Base-by-base conservation (phyloP, 92 coral and sea anemone species). In the Desmophyllum pertusum region DNA sequence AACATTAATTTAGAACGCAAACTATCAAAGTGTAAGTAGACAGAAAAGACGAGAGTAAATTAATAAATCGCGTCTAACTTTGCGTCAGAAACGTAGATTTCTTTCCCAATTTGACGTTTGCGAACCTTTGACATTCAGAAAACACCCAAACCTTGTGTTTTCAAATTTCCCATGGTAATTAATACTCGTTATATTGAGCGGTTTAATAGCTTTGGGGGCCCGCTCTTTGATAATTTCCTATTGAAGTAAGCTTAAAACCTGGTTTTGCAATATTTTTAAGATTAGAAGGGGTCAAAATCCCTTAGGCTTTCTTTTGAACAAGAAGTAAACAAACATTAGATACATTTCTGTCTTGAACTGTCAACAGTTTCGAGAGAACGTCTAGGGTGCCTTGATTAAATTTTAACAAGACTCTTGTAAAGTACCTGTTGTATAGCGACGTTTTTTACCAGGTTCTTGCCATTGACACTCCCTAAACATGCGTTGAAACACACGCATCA, bases 341-440 rank as follows among this genome's bases (percentile, higher is more conserved):
- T 48, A 50, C 27, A 51, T 30, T 75, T 29, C 66, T 35, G 65
- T 35, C n/a, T 51, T 19, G 25, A 31, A 37, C 14, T 50, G 63
- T 74, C 78, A 74, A 74, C 62, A 74, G 45, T 38, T 59, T 59
- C 13, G 11, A 48, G 53, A 48, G 53, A 13, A 48, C 19, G 53
- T 9, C 53, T 15, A 8, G 10, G 21, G 35, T 35, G 5, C 9
- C 29, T 14, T 72, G 48, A 72, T 72, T 72, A 72, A 72, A 11
- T n/a, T 72, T 72, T 72, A 42, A 72, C 77, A 41, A 25, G 77
- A 72, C n/a, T n/a, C n/a, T n/a, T n/a, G n/a, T n/a, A n/a, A n/a
- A n/a, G 27, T 75, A 75, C 79, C 66, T 75, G 79, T 51, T 75
- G 65, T 75, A 18, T 75, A 37, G 19, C 8, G 21, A 67, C 33